A percentile compares a stretch with the other conserved stretches of the same genome.
phyloP scores from a whole-genome alignment of 1,140 invertebrate species.

The Ditylenchus dipsaci region DNA sequence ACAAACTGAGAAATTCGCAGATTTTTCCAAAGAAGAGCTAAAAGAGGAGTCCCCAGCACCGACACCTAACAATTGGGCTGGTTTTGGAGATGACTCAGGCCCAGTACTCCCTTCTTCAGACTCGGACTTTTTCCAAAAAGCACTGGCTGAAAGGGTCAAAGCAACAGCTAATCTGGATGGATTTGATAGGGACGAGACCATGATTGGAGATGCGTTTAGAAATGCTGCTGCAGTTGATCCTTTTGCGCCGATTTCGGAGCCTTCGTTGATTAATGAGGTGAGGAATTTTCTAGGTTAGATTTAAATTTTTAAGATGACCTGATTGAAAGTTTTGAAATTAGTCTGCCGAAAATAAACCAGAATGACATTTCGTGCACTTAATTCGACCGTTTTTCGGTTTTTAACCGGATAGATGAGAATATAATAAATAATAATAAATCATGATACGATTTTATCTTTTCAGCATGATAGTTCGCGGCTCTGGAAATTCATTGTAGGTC shows the following conservation, averaged over 20 bases:
- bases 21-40: neutral
- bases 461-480: no score
- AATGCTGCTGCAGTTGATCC: constrained; percentile 22
- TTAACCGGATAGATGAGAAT: no score
- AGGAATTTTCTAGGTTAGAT: neutral
- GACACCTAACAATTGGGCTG: neutral
- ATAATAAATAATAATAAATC: no score
- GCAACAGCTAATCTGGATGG: neutral
- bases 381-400: no score
- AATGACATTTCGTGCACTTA: no score
- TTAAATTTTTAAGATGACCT: no score
- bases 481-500: no score
- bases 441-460: no score
- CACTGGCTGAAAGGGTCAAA: neutral
- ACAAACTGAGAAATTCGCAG: neutral
- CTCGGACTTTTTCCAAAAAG: constrained; percentile 14
- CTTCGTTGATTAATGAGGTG: neutral
- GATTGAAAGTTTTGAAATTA: no score
- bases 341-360: no score
- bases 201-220: neutral
- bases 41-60: neutral
- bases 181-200: neutral
- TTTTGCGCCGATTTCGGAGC: constrained; percentile 19
- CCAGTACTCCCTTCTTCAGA: constrained; percentile 23
- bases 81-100: constrained; percentile 4